phyloP scores from a whole-genome alignment of 2,797 vertebrate species.

The Lophotriccus pileatus region DNA sequence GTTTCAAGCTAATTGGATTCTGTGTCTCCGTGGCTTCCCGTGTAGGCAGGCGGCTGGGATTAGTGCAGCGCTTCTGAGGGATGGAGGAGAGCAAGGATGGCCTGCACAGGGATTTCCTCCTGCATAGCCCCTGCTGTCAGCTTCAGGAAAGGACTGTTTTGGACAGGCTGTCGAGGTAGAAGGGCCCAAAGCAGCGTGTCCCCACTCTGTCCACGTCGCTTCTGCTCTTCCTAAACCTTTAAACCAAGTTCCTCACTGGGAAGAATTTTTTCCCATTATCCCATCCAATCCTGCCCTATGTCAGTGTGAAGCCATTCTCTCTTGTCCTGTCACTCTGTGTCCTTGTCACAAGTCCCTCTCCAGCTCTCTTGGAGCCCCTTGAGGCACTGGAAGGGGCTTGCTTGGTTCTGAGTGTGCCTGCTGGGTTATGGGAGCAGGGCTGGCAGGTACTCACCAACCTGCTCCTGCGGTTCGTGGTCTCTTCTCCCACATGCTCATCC shows the following conservation, averaged over 20 bases:
- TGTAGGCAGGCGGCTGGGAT: constrained; percentile 28
- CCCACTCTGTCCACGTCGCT: accelerated
- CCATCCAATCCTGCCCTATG: background rate
- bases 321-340: background rate
- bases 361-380: background rate
- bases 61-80: constrained; percentile 26
- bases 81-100: background rate
- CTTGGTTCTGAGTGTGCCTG: background rate
- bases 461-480: background rate
- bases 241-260: background rate
- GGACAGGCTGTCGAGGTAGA: background rate
- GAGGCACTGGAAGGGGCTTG: background rate
- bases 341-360: background rate
- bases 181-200: background rate
- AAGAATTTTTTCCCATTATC: background rate
- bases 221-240: background rate
- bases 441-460: background rate
- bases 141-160: background rate
- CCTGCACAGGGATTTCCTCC: constrained; percentile 7
- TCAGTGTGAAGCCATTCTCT: background rate
- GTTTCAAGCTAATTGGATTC: constrained; percentile 73
- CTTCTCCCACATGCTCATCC: constrained; percentile 26
- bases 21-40: constrained; percentile 25
- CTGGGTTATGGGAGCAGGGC: background rate
- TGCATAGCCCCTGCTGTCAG: background rate